These are phyloP conservation scores for Orthonychiurus folsomi DNA, from an alignment of 2,888 invertebrate genomes.

Conservation along the genomic window DNA sequence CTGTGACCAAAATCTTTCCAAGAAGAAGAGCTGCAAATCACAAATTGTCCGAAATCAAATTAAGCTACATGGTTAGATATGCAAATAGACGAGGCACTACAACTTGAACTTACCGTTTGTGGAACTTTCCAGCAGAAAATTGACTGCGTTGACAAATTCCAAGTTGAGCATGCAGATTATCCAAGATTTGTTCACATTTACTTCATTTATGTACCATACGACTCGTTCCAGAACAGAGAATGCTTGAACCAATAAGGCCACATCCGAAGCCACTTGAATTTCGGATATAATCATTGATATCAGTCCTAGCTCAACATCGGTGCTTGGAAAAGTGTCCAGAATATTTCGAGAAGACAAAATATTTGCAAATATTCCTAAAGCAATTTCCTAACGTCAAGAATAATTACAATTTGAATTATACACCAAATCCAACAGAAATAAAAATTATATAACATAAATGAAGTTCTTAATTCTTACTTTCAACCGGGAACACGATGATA, in stretches of 20 bases:
- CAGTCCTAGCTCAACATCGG: slow-evolving; percentile 47
- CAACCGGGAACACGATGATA: slow-evolving; percentile 54
- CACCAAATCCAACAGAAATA: slow-evolving; percentile 1
- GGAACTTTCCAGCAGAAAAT: slow-evolving; percentile 63
- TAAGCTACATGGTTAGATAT: background rate
- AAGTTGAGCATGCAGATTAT: slow-evolving; percentile 41
- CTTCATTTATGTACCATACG: slow-evolving; percentile 61
- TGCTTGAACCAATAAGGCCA: slow-evolving; percentile 26
- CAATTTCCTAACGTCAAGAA: slow-evolving; percentile 57
- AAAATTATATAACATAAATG: background rate
- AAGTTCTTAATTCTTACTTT: slow-evolving; percentile 44
- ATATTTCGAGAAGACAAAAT: slow-evolving; percentile 62
- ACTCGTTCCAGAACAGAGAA: slow-evolving; percentile 63
- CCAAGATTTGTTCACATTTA: slow-evolving; percentile 49
- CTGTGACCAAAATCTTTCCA: slow-evolving; percentile 27
- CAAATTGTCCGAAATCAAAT: background rate
- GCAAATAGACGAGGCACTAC: background rate
- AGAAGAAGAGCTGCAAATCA: slow-evolving; percentile 26
- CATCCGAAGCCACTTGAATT: slow-evolving; percentile 18
- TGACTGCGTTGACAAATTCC: slow-evolving; percentile 48
- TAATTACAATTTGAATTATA: background rate
- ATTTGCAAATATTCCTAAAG: slow-evolving; percentile 75
- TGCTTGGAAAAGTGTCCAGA: slow-evolving; percentile 51
- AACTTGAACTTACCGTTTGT: background rate
- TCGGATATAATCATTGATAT: background rate